These are phyloP conservation scores for Atherinosoma microstoma DNA, from an alignment of 2,797 vertebrate genomes.

Conservation along the genomic window DNA sequence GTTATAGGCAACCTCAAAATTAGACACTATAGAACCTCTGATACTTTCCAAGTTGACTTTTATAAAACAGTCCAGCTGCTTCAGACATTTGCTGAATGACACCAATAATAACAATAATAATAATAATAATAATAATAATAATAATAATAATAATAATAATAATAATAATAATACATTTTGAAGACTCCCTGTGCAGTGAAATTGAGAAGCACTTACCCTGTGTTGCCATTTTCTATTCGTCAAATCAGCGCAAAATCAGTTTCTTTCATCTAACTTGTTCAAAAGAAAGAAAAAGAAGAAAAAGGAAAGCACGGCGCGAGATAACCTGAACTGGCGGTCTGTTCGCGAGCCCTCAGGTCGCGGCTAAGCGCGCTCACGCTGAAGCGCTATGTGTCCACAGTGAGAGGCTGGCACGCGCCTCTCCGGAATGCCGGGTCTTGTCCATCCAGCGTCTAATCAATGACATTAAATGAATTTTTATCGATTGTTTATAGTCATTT, in stretches of 20 bases:
- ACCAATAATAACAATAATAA: too few species aligned
- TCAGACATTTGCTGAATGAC: too few species aligned
- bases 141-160: too few species aligned
- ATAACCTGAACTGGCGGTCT: constrained; percentile 6
- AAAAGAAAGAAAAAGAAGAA: background rate
- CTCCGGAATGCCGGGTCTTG: background rate
- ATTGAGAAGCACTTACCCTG: constrained; percentile 52
- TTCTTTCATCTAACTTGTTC: background rate
- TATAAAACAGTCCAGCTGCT: background rate
- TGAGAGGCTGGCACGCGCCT: constrained; percentile 38
- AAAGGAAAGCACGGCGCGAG: constrained; percentile 8
- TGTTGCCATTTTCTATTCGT: background rate
- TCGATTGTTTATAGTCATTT: background rate
- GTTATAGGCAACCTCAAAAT: background rate
- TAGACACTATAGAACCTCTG: background rate
- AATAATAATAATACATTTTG: background rate
- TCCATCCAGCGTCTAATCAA: background rate
- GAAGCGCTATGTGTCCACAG: constrained; percentile 9
- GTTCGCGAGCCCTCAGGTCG: constrained; percentile 46
- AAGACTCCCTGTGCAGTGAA: constrained; percentile 5
- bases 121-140: too few species aligned
- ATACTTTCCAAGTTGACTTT: background rate
- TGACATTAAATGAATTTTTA: background rate
- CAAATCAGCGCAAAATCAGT: background rate
- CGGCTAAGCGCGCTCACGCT: constrained; percentile 47